phyloP scores from a whole-genome alignment of 2,888 invertebrate species.

The Bellardia bayeri region DNA sequence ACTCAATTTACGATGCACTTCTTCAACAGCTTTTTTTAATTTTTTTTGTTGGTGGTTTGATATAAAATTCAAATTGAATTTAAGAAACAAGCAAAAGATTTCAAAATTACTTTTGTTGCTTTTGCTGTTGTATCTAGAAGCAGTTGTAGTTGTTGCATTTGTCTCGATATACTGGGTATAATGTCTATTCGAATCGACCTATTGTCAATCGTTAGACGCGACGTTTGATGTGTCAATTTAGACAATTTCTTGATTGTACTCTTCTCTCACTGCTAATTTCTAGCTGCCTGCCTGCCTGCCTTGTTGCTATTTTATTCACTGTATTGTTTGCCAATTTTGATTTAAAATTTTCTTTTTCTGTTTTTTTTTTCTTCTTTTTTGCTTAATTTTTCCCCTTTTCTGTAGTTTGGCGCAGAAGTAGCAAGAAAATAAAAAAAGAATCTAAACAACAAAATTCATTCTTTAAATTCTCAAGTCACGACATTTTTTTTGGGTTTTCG shows the following conservation, averaged over 20 bases:
- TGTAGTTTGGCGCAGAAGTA: background rate
- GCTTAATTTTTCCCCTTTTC: background rate
- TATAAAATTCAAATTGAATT: conserved; percentile 34
- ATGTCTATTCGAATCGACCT: conserved; percentile 70
- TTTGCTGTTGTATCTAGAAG: too few relatives aligned
- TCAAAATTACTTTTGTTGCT: conserved; percentile 24
- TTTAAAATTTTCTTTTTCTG: conserved; percentile 54
- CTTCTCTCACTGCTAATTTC: background rate
- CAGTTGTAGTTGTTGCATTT: too few relatives aligned
- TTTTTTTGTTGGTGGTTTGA: conserved; percentile 35
- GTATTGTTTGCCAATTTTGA: conserved; percentile 72
- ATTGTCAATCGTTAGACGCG: conserved; percentile 73
- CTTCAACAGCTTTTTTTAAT: conserved; percentile 28
- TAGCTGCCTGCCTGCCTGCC: conserved; percentile 5
- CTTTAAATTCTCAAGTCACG: conserved; percentile 73
- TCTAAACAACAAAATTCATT: conserved; percentile 60
- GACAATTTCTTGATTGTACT: conserved; percentile 69
- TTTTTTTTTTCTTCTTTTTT: conserved; percentile 16
- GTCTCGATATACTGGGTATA: conserved; percentile 12
- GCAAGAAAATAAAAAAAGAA: background rate
- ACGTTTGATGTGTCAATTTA: conserved; percentile 74
- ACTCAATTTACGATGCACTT: conserved; percentile 63
- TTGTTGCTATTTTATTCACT: conserved; percentile 25
- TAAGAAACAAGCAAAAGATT: conserved; percentile 1
- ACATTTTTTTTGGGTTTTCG: conserved; percentile 56